These are phyloP conservation scores for Cephalopachus bancanus DNA, from an alignment of 2,797 vertebrate genomes.

Conservation along the genomic window DNA sequence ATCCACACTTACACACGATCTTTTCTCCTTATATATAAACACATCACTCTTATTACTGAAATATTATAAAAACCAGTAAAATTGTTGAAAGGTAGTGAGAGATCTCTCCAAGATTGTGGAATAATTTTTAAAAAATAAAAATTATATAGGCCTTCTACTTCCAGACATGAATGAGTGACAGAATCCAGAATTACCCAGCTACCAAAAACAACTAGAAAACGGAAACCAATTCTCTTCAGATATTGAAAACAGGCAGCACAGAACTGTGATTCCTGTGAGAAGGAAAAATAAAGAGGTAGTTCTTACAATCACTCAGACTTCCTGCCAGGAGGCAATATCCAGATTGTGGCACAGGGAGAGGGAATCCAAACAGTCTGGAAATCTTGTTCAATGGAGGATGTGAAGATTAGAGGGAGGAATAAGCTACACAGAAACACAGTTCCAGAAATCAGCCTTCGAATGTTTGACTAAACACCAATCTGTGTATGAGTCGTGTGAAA, in stretches of 20 bases:
- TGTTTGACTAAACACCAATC: background rate
- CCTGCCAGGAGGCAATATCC: background rate
- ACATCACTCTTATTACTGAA: background rate
- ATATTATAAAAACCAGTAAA: background rate
- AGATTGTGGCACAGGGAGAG: background rate
- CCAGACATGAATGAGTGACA: background rate
- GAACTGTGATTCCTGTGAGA: background rate
- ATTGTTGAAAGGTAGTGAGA: background rate
- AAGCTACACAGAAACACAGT: background rate
- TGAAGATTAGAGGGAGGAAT: background rate
- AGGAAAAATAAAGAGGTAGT: background rate
- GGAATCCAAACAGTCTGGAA: background rate
- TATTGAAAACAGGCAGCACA: background rate
- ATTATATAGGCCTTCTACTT: background rate
- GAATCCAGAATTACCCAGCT: background rate
- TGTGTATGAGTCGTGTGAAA: background rate
- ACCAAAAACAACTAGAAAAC: background rate
- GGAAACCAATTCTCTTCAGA: background rate
- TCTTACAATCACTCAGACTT: background rate
- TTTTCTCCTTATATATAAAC: background rate
- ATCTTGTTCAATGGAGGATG: background rate
- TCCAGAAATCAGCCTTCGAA: background rate
- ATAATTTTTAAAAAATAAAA: background rate
- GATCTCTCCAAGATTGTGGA: background rate
- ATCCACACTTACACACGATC: background rate